phyloP scores from a whole-genome alignment of 2,113 vertebrate genomes.

The Xiphophorus couchianus region DNA sequence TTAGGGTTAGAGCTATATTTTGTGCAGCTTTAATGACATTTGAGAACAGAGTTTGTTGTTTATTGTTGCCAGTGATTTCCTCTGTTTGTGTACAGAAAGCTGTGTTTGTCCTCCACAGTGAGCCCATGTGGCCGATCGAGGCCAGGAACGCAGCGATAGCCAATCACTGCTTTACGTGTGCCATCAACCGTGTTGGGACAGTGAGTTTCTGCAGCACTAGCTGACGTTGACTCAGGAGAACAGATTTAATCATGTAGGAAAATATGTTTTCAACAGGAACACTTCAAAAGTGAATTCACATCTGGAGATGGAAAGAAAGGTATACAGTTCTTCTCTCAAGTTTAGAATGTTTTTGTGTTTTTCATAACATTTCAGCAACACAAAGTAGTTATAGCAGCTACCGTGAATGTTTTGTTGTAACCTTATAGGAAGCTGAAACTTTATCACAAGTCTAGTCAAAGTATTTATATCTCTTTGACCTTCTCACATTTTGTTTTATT shows the following conservation, averaged over 20 bases:
- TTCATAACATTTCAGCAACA: neutral
- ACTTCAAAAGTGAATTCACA: slow-evolving; percentile 91
- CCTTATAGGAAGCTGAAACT: neutral
- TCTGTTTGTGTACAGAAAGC: neutral
- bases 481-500: neutral
- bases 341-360: neutral
- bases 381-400: neutral
- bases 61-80: too few species aligned
- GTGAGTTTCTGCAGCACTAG: slow-evolving; percentile 73
- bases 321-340: slow-evolving; percentile 49
- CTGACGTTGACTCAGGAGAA: neutral
- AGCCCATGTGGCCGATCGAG: slow-evolving; percentile 94
- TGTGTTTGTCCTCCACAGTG: slow-evolving; percentile 76
- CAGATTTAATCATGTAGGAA: rapidly evolving
- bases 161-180: slow-evolving; percentile 95
- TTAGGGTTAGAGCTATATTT: too few species aligned
- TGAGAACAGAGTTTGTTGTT: too few species aligned
- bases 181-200: slow-evolving; percentile 94
- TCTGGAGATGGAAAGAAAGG: slow-evolving; percentile 94
- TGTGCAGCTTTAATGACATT: too few species aligned
- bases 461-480: neutral
- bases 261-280: slow-evolving; percentile 80
- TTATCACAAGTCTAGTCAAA: neutral
- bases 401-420: neutral
- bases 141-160: slow-evolving; percentile 96